Evolutionary conservation across 2,888 invertebrate genomes (phyloP), one percentile per base, ranked within the genome.

Genomic region (Brenthis daphne): DNA sequence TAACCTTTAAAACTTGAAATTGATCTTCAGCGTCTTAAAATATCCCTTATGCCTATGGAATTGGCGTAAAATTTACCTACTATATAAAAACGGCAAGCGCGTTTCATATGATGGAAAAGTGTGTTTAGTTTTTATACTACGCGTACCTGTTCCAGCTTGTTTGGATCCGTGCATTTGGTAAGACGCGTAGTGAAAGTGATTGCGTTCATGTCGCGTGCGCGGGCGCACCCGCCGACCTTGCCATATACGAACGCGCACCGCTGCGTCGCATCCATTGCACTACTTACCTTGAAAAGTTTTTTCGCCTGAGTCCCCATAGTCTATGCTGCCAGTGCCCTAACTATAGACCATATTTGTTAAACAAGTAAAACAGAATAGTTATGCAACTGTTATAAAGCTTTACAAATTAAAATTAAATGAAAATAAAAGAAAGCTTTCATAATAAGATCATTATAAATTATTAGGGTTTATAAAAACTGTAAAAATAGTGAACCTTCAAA

Each of bases 141-240:
- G 16, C n/a, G 20, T 67, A 67, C 56, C 67, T 63, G 72, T 75
- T 77, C 77, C 74, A 77, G 75, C 70, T 68, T 60, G 72, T 66
- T 73, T 73, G 73, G 72, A 74, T 86, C 82, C 74, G 74, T 85
- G 85, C 83, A 83, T 88, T 89, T 87, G 85, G 88, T 85, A 88
- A 79, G 78, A 79, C 79, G 76, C 81, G 83, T 84, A 85, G 91
- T 90, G 92, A 92, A 92, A 91, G 91, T 91, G 91, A 90, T 89
- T 87, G 87, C 87, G 86, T 77, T 78, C 82, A 81, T 88, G 91
- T 90, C 90, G 90, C 89, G 88, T 87, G 89, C 86, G 82, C 79
- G 70, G 77, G 80, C 80, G 82, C 84, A 85, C 86, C 83, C 79
- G 85, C 81, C 89, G 91, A 89, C 92, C 91, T 92, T 92, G 92